Conservation (phyloP, 2,113 vertebrate species). For the Zapornia atra region DNA sequence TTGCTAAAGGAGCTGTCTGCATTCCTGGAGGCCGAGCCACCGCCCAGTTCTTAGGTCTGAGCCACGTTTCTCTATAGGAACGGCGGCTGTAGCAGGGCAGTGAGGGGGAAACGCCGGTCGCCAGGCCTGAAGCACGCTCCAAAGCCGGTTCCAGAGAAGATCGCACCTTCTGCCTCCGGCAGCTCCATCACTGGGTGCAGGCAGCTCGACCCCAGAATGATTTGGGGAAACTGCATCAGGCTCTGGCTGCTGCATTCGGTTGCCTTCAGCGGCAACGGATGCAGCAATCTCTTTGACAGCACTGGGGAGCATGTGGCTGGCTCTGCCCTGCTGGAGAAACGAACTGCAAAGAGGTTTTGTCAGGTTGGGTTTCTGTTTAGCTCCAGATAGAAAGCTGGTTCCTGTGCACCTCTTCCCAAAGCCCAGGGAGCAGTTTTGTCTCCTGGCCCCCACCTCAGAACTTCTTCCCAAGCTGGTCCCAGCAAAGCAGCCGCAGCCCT, state of each 20-base stretch:
- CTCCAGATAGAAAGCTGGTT: not conserved
- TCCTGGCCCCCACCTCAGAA: not conserved
- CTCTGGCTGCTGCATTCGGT: not conserved
- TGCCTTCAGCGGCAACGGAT: not conserved
- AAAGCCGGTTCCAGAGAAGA: not conserved
- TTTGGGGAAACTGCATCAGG: not conserved
- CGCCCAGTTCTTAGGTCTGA: not conserved
- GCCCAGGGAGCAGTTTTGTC: not conserved
- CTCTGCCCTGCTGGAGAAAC: not conserved
- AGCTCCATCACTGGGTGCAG: not conserved
- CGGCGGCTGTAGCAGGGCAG: not conserved
- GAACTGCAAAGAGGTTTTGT: not conserved
- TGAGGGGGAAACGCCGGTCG: not conserved
- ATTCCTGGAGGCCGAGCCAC: not conserved
- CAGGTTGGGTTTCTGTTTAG: not conserved
- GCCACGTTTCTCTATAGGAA: not conserved
- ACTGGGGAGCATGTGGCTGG: not conserved
- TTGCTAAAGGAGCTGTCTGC: not conserved
- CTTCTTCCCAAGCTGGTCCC: not conserved
- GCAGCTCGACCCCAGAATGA: not conserved
- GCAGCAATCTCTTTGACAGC: not conserved
- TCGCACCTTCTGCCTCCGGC: not conserved
- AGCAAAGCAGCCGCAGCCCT: not conserved
- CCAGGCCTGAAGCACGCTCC: not conserved
- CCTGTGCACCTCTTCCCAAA: not conserved